Evolutionary conservation across 2,113 vertebrate genomes (phyloP), one percentile per base, ranked within the genome.

Genomic region (Tamias sibiricus): DNA sequence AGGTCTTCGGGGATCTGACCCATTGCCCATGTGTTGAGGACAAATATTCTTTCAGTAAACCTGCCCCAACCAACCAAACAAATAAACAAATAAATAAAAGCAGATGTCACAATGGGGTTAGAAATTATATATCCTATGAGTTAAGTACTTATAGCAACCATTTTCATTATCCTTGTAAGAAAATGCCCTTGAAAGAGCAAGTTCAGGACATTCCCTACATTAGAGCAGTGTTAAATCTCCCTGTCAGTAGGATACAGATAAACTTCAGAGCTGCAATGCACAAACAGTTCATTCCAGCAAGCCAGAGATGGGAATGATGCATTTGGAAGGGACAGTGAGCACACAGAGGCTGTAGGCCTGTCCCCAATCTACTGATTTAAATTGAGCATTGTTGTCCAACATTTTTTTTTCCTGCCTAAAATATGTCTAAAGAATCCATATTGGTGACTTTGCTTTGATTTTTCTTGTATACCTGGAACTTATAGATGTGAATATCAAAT

Each of bases 91-190:
- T 20, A 54, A 20, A 57, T 20, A 57, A 24, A 57, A 57, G 17
- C 3, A 52, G 59, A 35, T 40, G 10, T 71, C 54, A 69, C 47
- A 87, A 74, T 59, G 52, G 22, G 26, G 13, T 85, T 87, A 66
- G 10, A 85, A 89, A 91, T 24, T 32, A 79, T 22, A 22, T 26
- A 22, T 40, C 16, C 9, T 91, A 2, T 57, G 47, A 88, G 44
- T 19, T 82, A 77, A 69, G 64, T 54, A 59, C 68, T 69, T 49
- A 47, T 32, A 54, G 72, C 8, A 89, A 91, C 32, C 19, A 86
- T 68, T 97, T 95, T 87, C 26, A 54, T 93, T 95, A 66, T 54
- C 22, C 26, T 88, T 68, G 14, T 57, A 96, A 80, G 49, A 54
- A 88, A 72, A 82, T 57, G n/a, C 9, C 68, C 44, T 93, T 91